Percentiles rank a stretch among this genome's conserved stretches.
Evolutionary conservation across 2,797 vertebrate species (phyloP).

Genomic region (Pagetopsis macropterus): DNA sequence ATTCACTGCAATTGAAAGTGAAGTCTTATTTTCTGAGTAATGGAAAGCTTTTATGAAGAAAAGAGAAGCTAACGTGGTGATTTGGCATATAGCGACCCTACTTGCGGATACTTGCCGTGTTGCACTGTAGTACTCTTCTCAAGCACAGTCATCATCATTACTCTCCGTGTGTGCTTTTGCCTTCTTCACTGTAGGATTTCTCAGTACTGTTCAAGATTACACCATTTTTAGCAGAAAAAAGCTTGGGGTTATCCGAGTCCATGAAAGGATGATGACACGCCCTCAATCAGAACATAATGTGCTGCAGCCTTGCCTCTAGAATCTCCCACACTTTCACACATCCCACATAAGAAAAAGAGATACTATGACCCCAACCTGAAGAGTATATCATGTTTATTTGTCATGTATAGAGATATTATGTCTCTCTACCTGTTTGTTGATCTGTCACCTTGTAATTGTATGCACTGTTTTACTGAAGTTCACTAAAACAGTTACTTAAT

Average conservation of each 20-base stretch:
- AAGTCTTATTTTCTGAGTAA: conserved; percentile 31
- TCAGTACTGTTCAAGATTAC: background rate
- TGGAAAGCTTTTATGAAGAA: conserved; percentile 19
- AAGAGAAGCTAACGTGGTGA: background rate
- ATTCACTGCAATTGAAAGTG: conserved; percentile 42
- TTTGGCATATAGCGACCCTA: background rate
- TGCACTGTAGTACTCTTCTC: background rate
- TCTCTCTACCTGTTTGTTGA: background rate
- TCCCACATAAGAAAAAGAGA: background rate
- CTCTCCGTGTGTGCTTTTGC: background rate
- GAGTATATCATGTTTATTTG: too few relatives aligned
- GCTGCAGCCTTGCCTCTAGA: background rate
- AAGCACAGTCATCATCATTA: background rate
- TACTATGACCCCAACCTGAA: background rate
- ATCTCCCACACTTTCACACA: background rate
- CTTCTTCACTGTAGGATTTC: background rate
- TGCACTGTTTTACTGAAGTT: background rate
- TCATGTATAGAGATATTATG: background rate
- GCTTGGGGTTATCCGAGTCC: too few relatives aligned
- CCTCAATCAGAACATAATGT: too few relatives aligned
- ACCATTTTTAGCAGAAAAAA: background rate
- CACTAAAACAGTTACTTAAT: background rate
- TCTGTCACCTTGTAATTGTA: background rate
- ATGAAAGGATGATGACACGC: background rate
- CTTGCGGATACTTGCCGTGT: background rate